These are phyloP conservation scores for Taurulus bubalis DNA, from an alignment of 2,113 vertebrate species.

Conservation along the genomic window DNA sequence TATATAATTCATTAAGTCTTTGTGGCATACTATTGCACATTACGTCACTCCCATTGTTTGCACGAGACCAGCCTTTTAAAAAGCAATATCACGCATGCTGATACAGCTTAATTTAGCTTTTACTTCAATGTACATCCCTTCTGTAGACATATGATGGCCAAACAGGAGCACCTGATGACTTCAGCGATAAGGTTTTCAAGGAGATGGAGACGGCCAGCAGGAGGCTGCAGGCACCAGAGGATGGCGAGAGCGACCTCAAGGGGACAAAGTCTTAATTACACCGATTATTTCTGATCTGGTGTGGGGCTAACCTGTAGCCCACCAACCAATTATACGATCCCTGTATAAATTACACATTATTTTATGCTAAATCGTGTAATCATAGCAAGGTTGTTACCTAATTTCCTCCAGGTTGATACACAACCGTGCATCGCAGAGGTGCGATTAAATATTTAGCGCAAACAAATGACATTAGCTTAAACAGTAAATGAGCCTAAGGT, in stretches of 20 bases:
- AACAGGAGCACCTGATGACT: slow-evolving; percentile 36
- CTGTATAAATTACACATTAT: neutral
- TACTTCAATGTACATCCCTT: neutral
- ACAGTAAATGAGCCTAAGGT: neutral
- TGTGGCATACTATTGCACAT: neutral
- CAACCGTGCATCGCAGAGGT: neutral
- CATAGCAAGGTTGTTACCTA: neutral
- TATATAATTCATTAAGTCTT: neutral
- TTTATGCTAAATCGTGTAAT: neutral
- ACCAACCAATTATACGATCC: neutral
- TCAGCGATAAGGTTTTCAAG: slow-evolving; percentile 51
- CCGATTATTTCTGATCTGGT: neutral
- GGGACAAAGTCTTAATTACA: slow-evolving; percentile 49
- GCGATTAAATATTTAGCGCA: slow-evolving; percentile 4
- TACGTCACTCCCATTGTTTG: slow-evolving; percentile 40
- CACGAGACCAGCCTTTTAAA: neutral
- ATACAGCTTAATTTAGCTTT: neutral
- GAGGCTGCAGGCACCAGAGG: slow-evolving; percentile 24
- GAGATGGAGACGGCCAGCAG: slow-evolving; percentile 22
- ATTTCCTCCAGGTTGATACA: neutral
- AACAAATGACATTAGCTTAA: neutral
- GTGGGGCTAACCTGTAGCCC: slow-evolving; percentile 14
- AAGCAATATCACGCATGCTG: neutral
- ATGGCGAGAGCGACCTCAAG: slow-evolving; percentile 61
- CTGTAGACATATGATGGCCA: slow-evolving; percentile 5